Conservation (phyloP, 2,797 vertebrate species). For the Momotus momota region DNA sequence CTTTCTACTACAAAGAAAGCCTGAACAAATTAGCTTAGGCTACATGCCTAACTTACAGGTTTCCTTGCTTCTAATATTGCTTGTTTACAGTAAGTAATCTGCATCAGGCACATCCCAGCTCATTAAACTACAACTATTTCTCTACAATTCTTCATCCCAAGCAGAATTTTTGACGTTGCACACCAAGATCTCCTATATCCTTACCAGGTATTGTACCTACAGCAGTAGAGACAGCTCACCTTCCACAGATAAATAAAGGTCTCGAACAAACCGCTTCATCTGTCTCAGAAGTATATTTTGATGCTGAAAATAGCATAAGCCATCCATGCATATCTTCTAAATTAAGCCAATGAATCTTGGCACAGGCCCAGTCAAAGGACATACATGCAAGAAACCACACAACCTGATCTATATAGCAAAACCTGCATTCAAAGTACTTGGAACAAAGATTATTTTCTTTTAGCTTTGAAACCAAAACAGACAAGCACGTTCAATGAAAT, state of each 20-base stretch:
- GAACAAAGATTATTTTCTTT: not conserved
- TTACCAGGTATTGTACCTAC: not conserved
- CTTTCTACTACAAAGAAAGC: not conserved
- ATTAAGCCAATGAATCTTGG: slow-evolving; percentile 19
- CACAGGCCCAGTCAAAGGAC: not conserved
- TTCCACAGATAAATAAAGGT: slow-evolving; percentile 17
- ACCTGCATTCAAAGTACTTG: not conserved
- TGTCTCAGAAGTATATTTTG: not conserved
- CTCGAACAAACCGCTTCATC: not conserved
- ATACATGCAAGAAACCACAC: not conserved
- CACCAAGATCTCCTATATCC: not conserved
- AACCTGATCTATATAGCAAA: not conserved
- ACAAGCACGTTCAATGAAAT: not conserved
- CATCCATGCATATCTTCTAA: not conserved
- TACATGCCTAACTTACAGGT: not conserved
- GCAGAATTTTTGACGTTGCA: not conserved
- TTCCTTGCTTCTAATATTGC: not conserved
- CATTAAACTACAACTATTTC: not conserved
- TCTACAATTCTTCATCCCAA: not conserved
- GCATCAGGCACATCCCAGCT: not conserved
- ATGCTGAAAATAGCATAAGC: slow-evolving; percentile 8
- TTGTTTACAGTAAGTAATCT: not conserved
- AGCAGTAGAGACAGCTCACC: not conserved
- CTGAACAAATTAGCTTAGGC: not conserved
- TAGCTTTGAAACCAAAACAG: not conserved